A percentile compares a stretch with the other conserved stretches of the same genome.
Evolutionary conservation across 2,113 vertebrate genomes (phyloP).

Genomic region (Mastomys coucha): DNA sequence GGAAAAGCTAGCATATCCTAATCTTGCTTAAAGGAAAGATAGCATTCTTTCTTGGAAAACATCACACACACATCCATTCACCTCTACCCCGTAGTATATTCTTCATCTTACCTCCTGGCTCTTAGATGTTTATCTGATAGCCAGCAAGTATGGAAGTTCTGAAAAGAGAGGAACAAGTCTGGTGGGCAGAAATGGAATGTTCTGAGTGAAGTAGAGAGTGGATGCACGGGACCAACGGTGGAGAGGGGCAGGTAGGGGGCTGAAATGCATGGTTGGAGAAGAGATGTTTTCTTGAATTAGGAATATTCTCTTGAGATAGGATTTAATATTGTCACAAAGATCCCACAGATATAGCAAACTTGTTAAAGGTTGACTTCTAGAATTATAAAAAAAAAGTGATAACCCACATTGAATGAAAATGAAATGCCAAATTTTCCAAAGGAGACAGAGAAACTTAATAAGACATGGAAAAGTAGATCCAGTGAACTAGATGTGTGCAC

Average conservation of each 20-base stretch:
- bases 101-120: not conserved
- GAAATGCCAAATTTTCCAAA: conserved; percentile 11
- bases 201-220: not conserved
- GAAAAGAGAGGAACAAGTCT: not conserved
- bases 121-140: not conserved
- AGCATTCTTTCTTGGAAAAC: not conserved
- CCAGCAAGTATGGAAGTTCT: not conserved
- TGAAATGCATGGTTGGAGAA: not conserved
- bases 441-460: conserved; percentile 16
- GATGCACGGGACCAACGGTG: not conserved
- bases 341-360: not conserved
- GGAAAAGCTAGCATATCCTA: not conserved
- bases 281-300: not conserved
- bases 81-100: not conserved
- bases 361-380: not conserved
- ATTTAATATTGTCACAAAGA: not conserved
- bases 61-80: not conserved
- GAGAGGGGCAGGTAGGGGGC: fast-evolving
- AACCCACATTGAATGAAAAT: not conserved
- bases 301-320: not conserved
- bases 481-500: not conserved
- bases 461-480: not conserved
- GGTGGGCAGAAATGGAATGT: not conserved
- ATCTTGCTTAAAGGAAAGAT: conserved; percentile 6
- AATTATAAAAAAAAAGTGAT: conserved; percentile 29